A percentile compares a stretch with the other conserved stretches of the same genome.
These are phyloP conservation scores for Oreortyx pictus DNA, from an alignment of 2,797 vertebrate species.

Conservation along the genomic window DNA sequence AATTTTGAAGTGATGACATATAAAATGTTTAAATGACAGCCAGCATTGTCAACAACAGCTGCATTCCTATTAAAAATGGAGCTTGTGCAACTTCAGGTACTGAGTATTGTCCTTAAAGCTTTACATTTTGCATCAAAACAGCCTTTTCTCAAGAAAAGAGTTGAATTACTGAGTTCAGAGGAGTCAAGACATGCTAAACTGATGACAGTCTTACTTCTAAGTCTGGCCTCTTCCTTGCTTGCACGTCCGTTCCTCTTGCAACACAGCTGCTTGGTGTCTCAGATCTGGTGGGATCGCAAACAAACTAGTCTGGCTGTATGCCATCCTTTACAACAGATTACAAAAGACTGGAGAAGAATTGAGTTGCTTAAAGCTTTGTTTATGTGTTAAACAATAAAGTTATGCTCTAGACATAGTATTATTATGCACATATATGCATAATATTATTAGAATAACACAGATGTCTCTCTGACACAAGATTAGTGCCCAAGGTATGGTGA, in stretches of 20 bases:
- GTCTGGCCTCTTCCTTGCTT: neutral
- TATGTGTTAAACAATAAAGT: neutral
- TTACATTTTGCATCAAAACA: neutral
- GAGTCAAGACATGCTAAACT: neutral
- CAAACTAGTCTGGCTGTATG: neutral
- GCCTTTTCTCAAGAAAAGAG: neutral
- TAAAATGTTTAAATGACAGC: neutral
- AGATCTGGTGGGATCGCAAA: neutral
- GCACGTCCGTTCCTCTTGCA: neutral
- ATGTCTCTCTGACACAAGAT: neutral
- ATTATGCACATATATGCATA: too few relatives aligned
- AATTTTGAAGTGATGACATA: neutral
- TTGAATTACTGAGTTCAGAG: neutral
- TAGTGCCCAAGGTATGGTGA: neutral
- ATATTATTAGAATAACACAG: neutral
- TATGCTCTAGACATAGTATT: neutral
- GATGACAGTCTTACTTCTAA: fast-evolving
- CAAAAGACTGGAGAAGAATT: neutral
- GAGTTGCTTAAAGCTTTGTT: neutral
- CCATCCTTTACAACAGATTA: neutral
- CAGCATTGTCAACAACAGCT: neutral
- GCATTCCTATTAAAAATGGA: neutral
- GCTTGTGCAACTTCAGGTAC: neutral
- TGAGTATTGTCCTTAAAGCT: neutral
- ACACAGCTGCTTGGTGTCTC: neutral